phyloP scores from a whole-genome alignment of 2,888 invertebrate species.

The Doris montereyensis region DNA sequence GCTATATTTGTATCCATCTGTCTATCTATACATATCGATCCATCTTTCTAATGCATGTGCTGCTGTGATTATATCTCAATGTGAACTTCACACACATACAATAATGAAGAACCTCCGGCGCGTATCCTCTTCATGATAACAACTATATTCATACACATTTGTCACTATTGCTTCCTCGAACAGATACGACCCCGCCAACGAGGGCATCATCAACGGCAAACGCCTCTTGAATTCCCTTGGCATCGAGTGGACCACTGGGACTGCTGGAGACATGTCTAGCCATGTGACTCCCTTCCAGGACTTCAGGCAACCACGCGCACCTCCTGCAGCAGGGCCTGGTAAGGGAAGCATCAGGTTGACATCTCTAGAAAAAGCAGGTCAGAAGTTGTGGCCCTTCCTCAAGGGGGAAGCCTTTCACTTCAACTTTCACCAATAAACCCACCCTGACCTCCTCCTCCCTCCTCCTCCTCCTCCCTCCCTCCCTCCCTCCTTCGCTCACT shows the following conservation, averaged over 20 bases:
- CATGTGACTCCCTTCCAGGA: conserved; percentile 15
- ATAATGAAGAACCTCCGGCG: too few relatives aligned
- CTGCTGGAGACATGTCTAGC: conserved; percentile 20
- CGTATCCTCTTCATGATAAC: too few relatives aligned
- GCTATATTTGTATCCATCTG: too few relatives aligned
- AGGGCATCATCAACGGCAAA: conserved; percentile 62
- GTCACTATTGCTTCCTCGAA: too few relatives aligned
- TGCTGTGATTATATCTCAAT: too few relatives aligned
- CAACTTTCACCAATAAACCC: background rate
- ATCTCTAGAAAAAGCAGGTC: conserved; percentile 51
- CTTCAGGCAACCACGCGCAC: background rate
- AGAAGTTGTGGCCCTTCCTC: background rate
- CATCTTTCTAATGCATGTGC: too few relatives aligned
- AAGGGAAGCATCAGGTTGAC: conserved; percentile 47
- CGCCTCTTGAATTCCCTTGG: conserved; percentile 63
- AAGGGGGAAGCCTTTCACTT: background rate
- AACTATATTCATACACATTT: too few relatives aligned
- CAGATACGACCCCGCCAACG: conserved; percentile 65
- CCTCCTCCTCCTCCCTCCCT: background rate
- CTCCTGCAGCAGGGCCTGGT: background rate
- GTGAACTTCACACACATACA: too few relatives aligned
- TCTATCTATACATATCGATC: too few relatives aligned
- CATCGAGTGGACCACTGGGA: conserved; percentile 52
- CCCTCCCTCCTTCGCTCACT: background rate
- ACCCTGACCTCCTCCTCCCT: background rate